Base-by-base conservation (phyloP, 1,140 invertebrate genomes). In the Anastrepha ludens region DNA sequence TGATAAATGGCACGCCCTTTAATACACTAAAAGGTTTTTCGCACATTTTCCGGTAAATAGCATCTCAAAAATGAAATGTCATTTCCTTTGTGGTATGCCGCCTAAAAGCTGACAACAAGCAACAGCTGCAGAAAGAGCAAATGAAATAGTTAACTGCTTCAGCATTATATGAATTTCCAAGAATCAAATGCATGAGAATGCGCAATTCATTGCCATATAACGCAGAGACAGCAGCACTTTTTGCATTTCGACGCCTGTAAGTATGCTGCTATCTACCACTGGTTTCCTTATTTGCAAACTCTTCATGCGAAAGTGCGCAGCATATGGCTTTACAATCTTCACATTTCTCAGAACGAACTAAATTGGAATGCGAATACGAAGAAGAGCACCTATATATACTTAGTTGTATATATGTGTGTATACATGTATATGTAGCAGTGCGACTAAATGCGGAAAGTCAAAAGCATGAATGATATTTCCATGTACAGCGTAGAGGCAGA, bases 291-390 rank as follows among this genome's bases (percentile, higher is more conserved):
- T 44, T 74, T 74, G 70, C 70, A 50, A 74, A 17, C 17, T 17
- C 20, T 55, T 55, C 74, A 55, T 55, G 44, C 74, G 74, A 81
- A 81, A 55, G 47, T 55, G 7, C 20, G 74, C 17, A 17, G 44
- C 70, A 74, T 74, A 74, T 74, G 70, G 70, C 70, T 44, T 74
- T 81, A 55, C 74, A 81, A 81, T 47, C 8, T 50, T 41, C 60
- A 62, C n/a, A 62, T n/a, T 62, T 62, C n/a, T 15, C 60, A 62
- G 8, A 62, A 62, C 13, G 5, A n/a, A 62, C 60, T 5, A 17
- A 62, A 62, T 62, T 62, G 60, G n/a, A 62, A 15, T 62, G 13
- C n/a, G 60, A 5, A 41, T 13, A 2, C 29, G 29, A 29, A 29
- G 29, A 47, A 11, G 7, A 47, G 7, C n/a, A 62, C 15, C 15